Evolutionary conservation across 2,888 invertebrate species (phyloP).

Genomic region (Gortyna flavago): DNA sequence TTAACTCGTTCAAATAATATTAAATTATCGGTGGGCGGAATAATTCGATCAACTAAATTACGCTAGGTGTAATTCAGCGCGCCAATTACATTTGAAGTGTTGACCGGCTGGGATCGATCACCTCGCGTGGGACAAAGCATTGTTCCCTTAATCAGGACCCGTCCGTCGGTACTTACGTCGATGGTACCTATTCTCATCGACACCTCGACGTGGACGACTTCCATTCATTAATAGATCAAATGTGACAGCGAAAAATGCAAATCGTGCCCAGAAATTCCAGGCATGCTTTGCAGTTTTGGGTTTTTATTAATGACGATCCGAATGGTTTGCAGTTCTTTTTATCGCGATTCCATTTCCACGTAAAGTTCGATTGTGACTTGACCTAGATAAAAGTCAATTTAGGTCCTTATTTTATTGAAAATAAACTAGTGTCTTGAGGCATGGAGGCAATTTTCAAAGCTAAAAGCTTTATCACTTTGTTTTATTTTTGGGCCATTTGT

Average conservation of each 20-base stretch:
- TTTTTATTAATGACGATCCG: neutral
- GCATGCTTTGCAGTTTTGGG: conserved; percentile 9
- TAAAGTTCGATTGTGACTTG: conserved; percentile 7
- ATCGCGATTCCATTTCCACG: neutral
- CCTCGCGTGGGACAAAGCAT: conserved; percentile 61
- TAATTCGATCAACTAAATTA: conserved; percentile 44
- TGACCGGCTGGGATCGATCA: conserved; percentile 57
- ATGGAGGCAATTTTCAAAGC: conserved; percentile 8
- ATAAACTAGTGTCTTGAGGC: conserved; percentile 4
- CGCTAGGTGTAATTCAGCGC: conserved; percentile 50
- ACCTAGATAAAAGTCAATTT: conserved; percentile 21
- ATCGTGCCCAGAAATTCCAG: neutral
- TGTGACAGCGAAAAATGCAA: conserved; percentile 10
- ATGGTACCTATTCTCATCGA: conserved; percentile 64
- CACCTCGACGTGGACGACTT: conserved; percentile 44
- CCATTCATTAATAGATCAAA: conserved; percentile 26
- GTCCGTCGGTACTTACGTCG: conserved; percentile 56
- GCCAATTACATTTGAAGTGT: conserved; percentile 65
- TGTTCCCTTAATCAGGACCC: conserved; percentile 69
- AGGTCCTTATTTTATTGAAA: conserved; percentile 12
- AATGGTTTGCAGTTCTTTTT: neutral
- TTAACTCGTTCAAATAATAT: conserved; percentile 38
- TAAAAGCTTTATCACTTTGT: neutral
- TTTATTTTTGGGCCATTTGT: neutral
- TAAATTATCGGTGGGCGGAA: conserved; percentile 40